phyloP scores from a whole-genome alignment of 2,113 vertebrate species.

The Dipodomys merriami region DNA sequence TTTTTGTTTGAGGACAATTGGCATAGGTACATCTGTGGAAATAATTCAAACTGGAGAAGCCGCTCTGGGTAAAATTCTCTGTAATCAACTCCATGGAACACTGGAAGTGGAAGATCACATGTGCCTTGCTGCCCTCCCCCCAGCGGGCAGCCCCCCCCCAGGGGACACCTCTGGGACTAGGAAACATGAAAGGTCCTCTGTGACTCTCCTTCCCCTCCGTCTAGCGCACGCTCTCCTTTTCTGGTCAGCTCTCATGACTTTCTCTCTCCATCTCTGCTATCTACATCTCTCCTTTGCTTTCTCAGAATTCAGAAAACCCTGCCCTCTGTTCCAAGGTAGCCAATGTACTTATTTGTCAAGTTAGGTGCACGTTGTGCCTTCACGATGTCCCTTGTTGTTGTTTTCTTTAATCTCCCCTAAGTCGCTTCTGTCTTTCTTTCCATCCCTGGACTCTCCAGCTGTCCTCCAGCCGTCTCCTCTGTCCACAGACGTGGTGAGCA shows the following conservation, averaged over 20 bases:
- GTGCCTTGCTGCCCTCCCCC: too few species aligned
- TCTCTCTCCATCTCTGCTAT: neutral
- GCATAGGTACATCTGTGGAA: slow-evolving; percentile 33
- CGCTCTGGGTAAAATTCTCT: neutral
- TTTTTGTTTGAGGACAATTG: slow-evolving; percentile 37
- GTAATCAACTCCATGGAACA: neutral
- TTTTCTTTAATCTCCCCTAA: slow-evolving; percentile 14
- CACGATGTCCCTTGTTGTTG: neutral
- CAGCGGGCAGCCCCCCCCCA: too few species aligned
- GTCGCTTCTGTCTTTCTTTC: neutral
- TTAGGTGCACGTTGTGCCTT: neutral
- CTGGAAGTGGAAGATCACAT: neutral
- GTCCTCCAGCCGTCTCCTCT: neutral
- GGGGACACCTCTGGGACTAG: too few species aligned
- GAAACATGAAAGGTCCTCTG: neutral
- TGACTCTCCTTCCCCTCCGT: neutral
- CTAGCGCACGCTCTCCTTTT: neutral
- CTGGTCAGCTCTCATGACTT: neutral
- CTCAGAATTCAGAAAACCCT: neutral
- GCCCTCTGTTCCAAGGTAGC: neutral
- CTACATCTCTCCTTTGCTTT: neutral
- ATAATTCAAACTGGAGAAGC: slow-evolving; percentile 26
- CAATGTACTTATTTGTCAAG: neutral
- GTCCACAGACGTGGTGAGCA: too few species aligned
- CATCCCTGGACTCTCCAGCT: neutral